phyloP scores from a whole-genome alignment of 2,113 vertebrate genomes.

The Sterna hirundo region DNA sequence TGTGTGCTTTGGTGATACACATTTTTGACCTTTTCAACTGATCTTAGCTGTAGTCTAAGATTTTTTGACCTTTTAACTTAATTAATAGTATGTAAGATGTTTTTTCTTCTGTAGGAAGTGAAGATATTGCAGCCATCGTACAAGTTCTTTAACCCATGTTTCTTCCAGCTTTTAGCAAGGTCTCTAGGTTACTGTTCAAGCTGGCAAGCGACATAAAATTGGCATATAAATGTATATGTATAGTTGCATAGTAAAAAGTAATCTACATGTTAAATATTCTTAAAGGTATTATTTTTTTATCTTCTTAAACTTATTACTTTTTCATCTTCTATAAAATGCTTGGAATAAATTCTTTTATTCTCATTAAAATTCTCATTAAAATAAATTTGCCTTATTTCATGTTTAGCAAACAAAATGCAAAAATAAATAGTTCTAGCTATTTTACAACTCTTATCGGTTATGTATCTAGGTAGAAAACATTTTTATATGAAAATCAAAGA shows the following conservation, averaged over 20 bases:
- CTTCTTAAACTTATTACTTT: background rate
- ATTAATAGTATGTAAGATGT: background rate
- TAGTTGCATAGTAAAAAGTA: background rate
- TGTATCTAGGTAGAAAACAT: background rate
- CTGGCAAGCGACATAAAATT: background rate
- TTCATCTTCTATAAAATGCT: background rate
- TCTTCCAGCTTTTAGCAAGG: background rate
- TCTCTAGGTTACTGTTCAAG: background rate
- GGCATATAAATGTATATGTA: background rate
- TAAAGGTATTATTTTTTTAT: background rate
- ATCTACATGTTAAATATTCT: background rate
- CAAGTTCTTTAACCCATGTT: background rate
- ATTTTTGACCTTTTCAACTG: background rate
- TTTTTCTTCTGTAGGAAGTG: background rate
- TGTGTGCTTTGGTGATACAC: background rate
- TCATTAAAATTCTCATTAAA: background rate
- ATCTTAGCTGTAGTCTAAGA: background rate
- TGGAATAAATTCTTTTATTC: background rate
- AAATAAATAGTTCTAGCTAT: background rate
- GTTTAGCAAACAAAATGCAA: background rate
- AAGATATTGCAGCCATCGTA: background rate
- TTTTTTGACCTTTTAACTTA: background rate
- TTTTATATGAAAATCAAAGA: background rate
- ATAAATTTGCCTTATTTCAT: background rate
- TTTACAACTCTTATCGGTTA: background rate